Evolutionary conservation across 1,140 invertebrate species (phyloP).

Genomic region (Meloidogyne chitwoodi): DNA sequence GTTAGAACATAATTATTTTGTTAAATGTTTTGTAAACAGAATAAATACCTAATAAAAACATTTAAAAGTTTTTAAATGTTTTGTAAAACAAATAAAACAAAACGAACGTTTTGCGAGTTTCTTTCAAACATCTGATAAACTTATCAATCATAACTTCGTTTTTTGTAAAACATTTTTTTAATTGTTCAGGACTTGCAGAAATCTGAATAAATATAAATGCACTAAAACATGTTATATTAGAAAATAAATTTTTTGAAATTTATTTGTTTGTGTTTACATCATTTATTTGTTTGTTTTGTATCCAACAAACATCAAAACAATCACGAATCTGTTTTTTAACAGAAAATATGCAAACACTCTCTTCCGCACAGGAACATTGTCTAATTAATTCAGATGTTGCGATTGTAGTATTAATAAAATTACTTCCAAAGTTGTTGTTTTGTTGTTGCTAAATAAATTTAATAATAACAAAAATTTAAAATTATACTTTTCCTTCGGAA

Average conservation of each 20-base stretch:
- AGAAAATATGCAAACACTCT: not conserved
- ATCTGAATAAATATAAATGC: not conserved
- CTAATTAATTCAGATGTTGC: not conserved
- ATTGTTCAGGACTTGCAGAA: not conserved
- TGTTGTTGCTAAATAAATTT: too few relatives aligned
- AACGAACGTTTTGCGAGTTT: not conserved
- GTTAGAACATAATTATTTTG: too few relatives aligned
- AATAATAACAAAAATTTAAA: too few relatives aligned
- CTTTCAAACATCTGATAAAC: not conserved
- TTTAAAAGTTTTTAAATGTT: too few relatives aligned
- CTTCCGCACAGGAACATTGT: not conserved
- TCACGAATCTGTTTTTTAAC: not conserved
- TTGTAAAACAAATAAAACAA: not conserved
- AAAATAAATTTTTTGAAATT: too few relatives aligned
- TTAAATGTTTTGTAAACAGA: too few relatives aligned
- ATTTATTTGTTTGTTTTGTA: not conserved
- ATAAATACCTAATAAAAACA: too few relatives aligned
- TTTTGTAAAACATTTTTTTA: not conserved
- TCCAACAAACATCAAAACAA: not conserved
- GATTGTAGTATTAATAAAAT: not conserved
- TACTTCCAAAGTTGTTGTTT: not conserved
- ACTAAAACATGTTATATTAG: too few relatives aligned
- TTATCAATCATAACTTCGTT: not conserved
- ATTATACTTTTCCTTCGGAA: too few relatives aligned
- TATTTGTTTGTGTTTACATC: not conserved